phyloP scores from a whole-genome alignment of 2,888 invertebrate genomes.

The Bembecia ichneumoniformis region DNA sequence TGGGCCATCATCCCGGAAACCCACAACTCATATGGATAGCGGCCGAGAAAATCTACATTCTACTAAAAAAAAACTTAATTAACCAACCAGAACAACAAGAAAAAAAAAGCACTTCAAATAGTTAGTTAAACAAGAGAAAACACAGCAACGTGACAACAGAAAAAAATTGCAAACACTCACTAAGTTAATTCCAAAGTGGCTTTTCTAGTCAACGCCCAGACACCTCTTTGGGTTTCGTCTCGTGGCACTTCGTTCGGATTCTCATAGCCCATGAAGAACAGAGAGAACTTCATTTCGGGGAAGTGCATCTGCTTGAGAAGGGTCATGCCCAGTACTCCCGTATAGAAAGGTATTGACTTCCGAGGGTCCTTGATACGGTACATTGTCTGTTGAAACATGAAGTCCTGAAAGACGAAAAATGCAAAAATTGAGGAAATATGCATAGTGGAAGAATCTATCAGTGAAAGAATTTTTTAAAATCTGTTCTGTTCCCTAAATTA shows the following conservation, averaged over 20 bases:
- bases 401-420: slow-evolving; percentile 75
- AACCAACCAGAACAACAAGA: no score
- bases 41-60: no score
- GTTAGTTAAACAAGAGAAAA: neutral
- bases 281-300: slow-evolving; percentile 88
- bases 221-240: slow-evolving; percentile 76
- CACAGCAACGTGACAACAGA: neutral
- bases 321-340: slow-evolving; percentile 91
- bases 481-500: no score
- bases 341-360: slow-evolving; percentile 90
- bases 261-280: slow-evolving; percentile 95
- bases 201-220: slow-evolving; percentile 86
- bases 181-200: slow-evolving; percentile 94
- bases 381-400: slow-evolving; percentile 97
- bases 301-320: slow-evolving; percentile 91
- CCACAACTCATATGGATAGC: no score
- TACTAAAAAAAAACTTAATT: no score
- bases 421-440: no score
- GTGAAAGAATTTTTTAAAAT: no score
- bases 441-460: no score
- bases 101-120: no score
- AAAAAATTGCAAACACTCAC: slow-evolving; percentile 78
- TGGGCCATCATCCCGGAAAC: no score
- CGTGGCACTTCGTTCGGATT: slow-evolving; percentile 79
- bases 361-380: slow-evolving; percentile 94